Evolutionary conservation across 1,140 invertebrate genomes (phyloP), one percentile per base, ranked within the genome.

Genomic region (Drosophila nebulosa): DNA sequence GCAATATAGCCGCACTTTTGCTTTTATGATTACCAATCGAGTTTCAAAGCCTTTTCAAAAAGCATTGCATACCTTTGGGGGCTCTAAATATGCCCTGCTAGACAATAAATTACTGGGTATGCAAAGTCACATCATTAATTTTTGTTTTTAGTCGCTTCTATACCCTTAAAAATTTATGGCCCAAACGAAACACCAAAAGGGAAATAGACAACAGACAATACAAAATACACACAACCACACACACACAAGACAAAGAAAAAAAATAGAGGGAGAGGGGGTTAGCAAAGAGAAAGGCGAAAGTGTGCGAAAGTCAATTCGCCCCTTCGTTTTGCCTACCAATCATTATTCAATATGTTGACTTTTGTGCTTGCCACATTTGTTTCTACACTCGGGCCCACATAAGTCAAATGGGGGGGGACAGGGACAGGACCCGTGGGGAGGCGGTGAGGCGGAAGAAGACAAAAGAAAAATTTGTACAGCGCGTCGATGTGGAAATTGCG

Each of bases 281-380:
- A n/a, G n/a, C n/a, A 56, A 30, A 18, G 27, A 26, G 53, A 1
- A 18, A 12, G 65, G 57, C 61, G 63, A 56, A 70, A 56, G 63
- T 65, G 65, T 64, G 64, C 46, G 59, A 56, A 78, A 78, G 68
- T 59, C 61, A 62, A 73, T 74, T 74, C 26, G 50, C 26, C 50
- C 42, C 21, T 12, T 32, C 14, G 7, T 35, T 55, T 83, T 64
- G 75, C 64, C 69, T 68, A 81, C 79, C 76, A 85, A 85, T 85
- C 80, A 84, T 84, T 84, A 84, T 84, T 84, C 80, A 84, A 84
- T 84, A 84, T 84, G 80, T 84, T 84, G 80, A 79, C 80, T 84
- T 85, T 84, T 84, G 76, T 79, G 80, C 80, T 85, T 74, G 76
- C 70, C 79, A 69, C 79, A 84, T 84, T 84, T 79, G 73, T 77